Evolutionary conservation across 2,888 invertebrate species (phyloP).

Genomic region (Stictocephala bisonia): DNA sequence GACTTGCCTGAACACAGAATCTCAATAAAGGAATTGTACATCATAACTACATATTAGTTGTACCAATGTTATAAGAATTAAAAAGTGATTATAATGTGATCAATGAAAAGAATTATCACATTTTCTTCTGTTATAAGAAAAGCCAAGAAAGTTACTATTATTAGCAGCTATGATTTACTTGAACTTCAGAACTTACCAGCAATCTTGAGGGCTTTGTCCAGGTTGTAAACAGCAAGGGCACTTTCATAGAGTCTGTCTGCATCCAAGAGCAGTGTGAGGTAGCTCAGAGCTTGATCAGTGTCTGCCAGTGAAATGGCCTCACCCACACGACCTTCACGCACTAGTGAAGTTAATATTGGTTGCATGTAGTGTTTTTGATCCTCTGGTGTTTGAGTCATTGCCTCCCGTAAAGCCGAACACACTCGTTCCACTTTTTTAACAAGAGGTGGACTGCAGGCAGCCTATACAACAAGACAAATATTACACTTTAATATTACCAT

Average conservation of each 20-base stretch:
- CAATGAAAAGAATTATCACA: too few species aligned
- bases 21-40: too few species aligned
- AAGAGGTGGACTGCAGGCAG: conserved; percentile 11
- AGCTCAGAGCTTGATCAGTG: conserved; percentile 69
- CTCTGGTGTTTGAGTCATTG: conserved; percentile 55
- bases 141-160: too few species aligned
- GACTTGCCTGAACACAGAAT: conserved; percentile 79
- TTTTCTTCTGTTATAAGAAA: too few species aligned
- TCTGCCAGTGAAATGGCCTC: conserved; percentile 68
- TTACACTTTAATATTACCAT: too few species aligned
- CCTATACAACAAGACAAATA: conserved; percentile 17
- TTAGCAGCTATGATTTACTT: too few species aligned
- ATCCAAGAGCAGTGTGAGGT: conserved; percentile 78
- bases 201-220: conserved; percentile 84
- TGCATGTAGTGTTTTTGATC: conserved; percentile 71
- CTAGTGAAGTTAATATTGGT: conserved; percentile 79
- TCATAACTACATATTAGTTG: too few species aligned
- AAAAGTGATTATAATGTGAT: too few species aligned
- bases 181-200: too few species aligned
- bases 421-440: conserved; percentile 54
- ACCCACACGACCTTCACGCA: conserved; percentile 75
- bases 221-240: conserved; percentile 89
- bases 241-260: conserved; percentile 84
- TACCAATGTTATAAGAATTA: too few species aligned
- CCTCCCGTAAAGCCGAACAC: conserved; percentile 49